Percentiles rank a stretch among this genome's conserved stretches.
phyloP scores from a whole-genome alignment of 2,797 vertebrate species.

The Basileuterus tristriatus region DNA sequence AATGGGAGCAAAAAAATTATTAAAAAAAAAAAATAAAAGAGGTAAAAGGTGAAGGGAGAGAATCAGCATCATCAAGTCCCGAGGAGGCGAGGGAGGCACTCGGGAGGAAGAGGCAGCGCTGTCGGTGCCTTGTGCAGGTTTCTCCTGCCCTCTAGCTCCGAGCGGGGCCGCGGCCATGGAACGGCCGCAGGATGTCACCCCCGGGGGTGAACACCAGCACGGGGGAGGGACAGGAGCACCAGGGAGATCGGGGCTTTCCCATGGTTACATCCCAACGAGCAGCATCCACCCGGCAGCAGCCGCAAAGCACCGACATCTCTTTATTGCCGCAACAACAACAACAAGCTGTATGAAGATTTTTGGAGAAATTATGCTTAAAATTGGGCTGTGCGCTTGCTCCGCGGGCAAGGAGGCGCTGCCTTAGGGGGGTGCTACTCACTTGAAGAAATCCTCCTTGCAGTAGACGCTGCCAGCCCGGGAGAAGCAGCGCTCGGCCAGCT shows the following conservation, averaged over 20 bases:
- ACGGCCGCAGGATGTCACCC: rapidly evolving
- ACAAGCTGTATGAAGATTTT: background rate
- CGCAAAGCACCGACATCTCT: background rate
- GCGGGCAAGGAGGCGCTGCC: rapidly evolving
- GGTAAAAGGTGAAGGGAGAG: background rate
- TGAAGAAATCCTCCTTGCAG: conserved; percentile 99
- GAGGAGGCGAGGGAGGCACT: background rate
- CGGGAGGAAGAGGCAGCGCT: background rate
- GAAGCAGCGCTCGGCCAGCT: conserved; percentile 95
- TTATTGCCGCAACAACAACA: background rate
- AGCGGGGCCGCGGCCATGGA: background rate
- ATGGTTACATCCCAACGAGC: background rate
- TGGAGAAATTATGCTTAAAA: rapidly evolving
- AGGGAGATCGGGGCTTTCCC: background rate
- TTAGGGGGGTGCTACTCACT: conserved; percentile 85
- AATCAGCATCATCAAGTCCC: background rate
- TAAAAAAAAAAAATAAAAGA: too few species aligned
- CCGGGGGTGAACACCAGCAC: rapidly evolving
- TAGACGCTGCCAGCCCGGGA: conserved; percentile 93
- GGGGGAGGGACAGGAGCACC: rapidly evolving
- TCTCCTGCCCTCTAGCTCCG: conserved; percentile 58
- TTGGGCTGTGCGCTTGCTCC: rapidly evolving
- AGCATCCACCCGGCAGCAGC: background rate
- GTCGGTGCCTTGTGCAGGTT: background rate
- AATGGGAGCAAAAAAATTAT: background rate